Conservation (phyloP, 2,113 vertebrate species). For the Scatophagus argus region DNA sequence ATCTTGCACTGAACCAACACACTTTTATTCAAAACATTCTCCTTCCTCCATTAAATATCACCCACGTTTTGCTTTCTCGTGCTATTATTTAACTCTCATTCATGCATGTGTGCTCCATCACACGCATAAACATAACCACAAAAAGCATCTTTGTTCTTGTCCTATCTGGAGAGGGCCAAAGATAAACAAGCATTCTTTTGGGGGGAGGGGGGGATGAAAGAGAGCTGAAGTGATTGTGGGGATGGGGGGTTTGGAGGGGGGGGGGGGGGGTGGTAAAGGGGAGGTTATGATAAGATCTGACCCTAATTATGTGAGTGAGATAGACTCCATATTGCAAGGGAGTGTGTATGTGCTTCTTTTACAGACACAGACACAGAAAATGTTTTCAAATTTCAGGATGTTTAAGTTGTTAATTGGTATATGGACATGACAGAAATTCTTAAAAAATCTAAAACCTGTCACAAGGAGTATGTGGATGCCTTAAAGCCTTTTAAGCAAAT, state of each 20-base stretch:
- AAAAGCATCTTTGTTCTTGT: conserved; percentile 60
- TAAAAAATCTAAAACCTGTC: neutral
- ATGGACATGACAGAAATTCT: neutral
- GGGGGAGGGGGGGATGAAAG: conserved; percentile 64
- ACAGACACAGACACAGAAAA: conserved; percentile 9
- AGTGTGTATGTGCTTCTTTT: neutral
- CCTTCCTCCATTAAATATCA: neutral
- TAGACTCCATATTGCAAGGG: conserved; percentile 20
- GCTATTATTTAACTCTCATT: neutral
- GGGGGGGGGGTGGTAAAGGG: conserved; percentile 21
- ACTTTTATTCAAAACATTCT: neutral
- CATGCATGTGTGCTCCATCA: conserved; percentile 9
- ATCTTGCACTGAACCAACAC: neutral
- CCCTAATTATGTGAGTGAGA: conserved; percentile 66
- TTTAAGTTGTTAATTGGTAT: conserved; percentile 6
- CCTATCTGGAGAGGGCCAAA: conserved; percentile 52
- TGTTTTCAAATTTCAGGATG: conserved; percentile 1
- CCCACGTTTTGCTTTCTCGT: neutral
- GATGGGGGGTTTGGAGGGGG: conserved; percentile 26
- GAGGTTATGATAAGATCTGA: conserved; percentile 58
- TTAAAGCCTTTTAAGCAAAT: neutral
- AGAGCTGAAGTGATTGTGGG: conserved; percentile 43
- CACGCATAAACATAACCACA: conserved; percentile 45
- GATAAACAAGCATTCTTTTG: conserved; percentile 73
- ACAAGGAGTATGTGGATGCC: neutral